phyloP scores from a whole-genome alignment of 1,140 invertebrate genomes.

The Formica selysi region DNA sequence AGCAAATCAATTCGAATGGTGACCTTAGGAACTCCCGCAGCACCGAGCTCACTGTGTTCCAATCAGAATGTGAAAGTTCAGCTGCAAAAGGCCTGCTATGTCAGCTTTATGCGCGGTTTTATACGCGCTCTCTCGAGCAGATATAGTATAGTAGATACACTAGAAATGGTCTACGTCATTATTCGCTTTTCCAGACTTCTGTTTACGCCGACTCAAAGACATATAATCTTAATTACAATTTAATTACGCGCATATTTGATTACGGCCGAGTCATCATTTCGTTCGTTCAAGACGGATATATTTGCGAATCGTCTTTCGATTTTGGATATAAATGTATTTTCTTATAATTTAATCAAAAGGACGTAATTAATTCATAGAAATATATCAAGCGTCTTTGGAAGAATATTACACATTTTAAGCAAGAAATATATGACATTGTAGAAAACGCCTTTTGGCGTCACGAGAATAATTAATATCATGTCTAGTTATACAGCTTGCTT shows the following conservation, averaged over 20 bases:
- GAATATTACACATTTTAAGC: constrained; percentile 17
- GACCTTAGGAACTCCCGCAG: constrained; percentile 44
- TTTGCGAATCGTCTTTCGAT: constrained; percentile 14
- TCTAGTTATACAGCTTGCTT: constrained; percentile 12
- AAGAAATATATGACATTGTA: not conserved
- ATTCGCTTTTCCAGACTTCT: constrained; percentile 2
- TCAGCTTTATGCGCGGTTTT: constrained; percentile 41
- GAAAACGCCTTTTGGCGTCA: constrained; percentile 4
- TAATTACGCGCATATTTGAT: constrained; percentile 6
- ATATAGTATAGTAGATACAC: not conserved
- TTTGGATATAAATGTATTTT: constrained; percentile 1
- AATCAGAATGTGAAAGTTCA: constrained; percentile 85
- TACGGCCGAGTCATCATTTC: constrained; percentile 1
- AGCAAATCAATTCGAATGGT: constrained; percentile 53
- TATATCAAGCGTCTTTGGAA: not conserved
- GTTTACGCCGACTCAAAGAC: constrained; percentile 5
- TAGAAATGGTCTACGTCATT: constrained; percentile 21
- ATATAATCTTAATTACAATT: not conserved
- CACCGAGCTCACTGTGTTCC: constrained; percentile 47
- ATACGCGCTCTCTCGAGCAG: constrained; percentile 35
- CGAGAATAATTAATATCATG: constrained; percentile 38
- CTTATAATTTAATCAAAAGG: constrained; percentile 24
- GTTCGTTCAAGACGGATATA: constrained; percentile 3
- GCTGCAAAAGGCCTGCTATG: constrained; percentile 77
- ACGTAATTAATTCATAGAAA: constrained; percentile 41